Conservation (phyloP, 2,888 invertebrate species). For the Bembecia ichneumoniformis region DNA sequence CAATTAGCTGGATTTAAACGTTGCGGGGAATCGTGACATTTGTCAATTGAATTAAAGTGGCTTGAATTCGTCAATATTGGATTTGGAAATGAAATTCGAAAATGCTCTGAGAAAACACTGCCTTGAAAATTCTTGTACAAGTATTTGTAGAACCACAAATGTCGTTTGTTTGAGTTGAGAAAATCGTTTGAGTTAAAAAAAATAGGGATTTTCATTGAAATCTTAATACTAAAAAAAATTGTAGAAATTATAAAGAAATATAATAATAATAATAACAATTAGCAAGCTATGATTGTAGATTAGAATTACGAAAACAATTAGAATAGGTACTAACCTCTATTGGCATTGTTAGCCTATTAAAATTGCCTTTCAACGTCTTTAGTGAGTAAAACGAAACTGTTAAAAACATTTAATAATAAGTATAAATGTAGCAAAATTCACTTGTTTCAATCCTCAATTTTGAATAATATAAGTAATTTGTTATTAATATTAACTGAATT, state of each 20-base stretch:
- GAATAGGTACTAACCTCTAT: constrained; percentile 10
- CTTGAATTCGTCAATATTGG: not conserved
- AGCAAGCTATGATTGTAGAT: too few species aligned
- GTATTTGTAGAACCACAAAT: too few species aligned
- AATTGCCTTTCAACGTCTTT: constrained; percentile 48
- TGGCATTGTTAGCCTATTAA: constrained; percentile 39
- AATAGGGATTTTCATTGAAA: not conserved
- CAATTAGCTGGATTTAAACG: constrained; percentile 54
- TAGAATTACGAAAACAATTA: too few species aligned
- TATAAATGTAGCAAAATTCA: not conserved
- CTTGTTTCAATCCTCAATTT: not conserved
- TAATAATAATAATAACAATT: too few species aligned
- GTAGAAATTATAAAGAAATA: too few species aligned
- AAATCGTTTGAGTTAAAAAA: not conserved
- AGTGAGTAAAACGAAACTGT: constrained; percentile 25
- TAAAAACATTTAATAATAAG: constrained; percentile 23
- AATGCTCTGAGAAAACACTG: not conserved
- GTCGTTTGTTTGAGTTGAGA: too few species aligned
- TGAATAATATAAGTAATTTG: not conserved
- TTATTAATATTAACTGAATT: constrained; percentile 22
- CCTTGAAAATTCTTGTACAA: not conserved
- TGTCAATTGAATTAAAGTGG: not conserved
- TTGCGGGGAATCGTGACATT: constrained; percentile 20
- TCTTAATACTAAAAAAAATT: too few species aligned
- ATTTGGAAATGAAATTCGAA: too few species aligned